A percentile compares a stretch with the other conserved stretches of the same genome.
phyloP scores from a whole-genome alignment of 2,888 invertebrate species.

The Rhamnusium bicolor region DNA sequence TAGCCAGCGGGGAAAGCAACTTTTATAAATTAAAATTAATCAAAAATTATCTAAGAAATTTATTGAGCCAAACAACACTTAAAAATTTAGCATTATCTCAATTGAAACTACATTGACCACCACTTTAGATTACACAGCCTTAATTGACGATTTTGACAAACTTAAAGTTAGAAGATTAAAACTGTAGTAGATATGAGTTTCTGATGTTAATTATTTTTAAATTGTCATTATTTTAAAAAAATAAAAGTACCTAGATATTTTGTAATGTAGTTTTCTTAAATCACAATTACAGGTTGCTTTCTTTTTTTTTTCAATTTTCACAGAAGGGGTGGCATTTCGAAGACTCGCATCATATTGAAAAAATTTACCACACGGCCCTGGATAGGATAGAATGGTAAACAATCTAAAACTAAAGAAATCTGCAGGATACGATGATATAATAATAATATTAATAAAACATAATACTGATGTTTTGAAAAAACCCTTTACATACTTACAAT shows the following conservation, averaged over 20 bases:
- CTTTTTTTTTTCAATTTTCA: background rate
- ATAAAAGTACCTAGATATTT: background rate
- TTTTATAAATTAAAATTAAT: too few relatives aligned
- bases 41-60: too few relatives aligned
- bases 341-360: background rate
- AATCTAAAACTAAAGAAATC: too few relatives aligned
- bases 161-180: slow-evolving; percentile 35
- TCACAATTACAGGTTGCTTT: background rate
- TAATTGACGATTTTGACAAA: slow-evolving; percentile 36
- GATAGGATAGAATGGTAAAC: too few relatives aligned
- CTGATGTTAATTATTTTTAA: background rate
- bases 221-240: background rate
- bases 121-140: slow-evolving; percentile 39
- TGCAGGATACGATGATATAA: too few relatives aligned
- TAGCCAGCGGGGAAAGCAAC: slow-evolving; percentile 2
- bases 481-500: too few relatives aligned
- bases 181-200: background rate
- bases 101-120: slow-evolving; percentile 30
- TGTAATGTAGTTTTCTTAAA: background rate
- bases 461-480: too few relatives aligned
- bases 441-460: too few relatives aligned
- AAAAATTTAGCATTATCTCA: background rate
- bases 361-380: background rate
- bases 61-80: background rate
- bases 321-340: too few relatives aligned